Evolutionary conservation across 2,888 invertebrate genomes (phyloP), one percentile per base, ranked within the genome.

Genomic region (Limnephilus marmoratus): DNA sequence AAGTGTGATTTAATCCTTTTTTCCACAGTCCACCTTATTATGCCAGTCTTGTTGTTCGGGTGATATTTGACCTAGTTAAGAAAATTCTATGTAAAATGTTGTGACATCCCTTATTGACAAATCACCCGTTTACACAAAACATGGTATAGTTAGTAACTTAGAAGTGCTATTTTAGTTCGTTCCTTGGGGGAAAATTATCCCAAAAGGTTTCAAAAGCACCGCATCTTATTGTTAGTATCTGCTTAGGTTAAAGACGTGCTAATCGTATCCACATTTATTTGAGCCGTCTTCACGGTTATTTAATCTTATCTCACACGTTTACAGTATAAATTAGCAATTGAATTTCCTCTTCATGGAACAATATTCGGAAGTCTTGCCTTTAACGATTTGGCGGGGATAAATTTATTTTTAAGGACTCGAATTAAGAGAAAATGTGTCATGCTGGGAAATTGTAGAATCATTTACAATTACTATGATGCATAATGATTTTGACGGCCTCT

Each of bases 301-400:
- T 68, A 68, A 68, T 24, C 24, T 68, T n/a, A 68, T n/a, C 68
- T 68, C 3, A 87, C 53, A 53, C 29, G 87, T 15, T 53, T 49
- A 24, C 31, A 2, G 87, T 53, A 87, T 87, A 87, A 87, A 87
- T 53, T 87, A 53, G 68, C 87, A 15, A 53, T 87, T 53, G 53
- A 87, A 53, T 87, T 86, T 86, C 53, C 13, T 29, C 49, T 53
- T 31, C 87, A 87, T 53, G 53, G 53, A 87, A 34, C 31, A 31
- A 7, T 87, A 31, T 87, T 45, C 34, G 29, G 31, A 87, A 87
- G 29, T 53, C 13, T 53, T 12, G 18, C 24, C 18, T 37, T 85
- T n/a, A 34, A 41, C 7, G 68, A 4, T 68, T n/a, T 68, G 68
- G 24, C n/a, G 68, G 24, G 68, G 68, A 68, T 68, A n/a, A 68